A percentile compares a stretch with the other conserved stretches of the same genome.
phyloP scores from a whole-genome alignment of 2,888 invertebrate species.

The Phragmatobia fuliginosa region DNA sequence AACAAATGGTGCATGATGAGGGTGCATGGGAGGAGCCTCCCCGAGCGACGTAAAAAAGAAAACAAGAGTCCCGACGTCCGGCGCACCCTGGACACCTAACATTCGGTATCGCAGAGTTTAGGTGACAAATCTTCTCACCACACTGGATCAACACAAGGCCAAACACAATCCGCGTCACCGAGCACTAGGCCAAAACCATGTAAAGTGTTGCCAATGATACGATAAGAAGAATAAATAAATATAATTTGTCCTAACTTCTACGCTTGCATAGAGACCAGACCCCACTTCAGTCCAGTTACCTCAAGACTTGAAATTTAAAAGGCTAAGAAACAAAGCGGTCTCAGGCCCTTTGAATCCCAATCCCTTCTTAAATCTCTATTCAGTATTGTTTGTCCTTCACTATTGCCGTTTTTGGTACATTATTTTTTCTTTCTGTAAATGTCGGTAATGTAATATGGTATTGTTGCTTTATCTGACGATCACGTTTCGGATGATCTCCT shows the following conservation, averaged over 20 bases:
- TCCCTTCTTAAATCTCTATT: conserved; percentile 81
- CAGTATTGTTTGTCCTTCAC: conserved; percentile 73
- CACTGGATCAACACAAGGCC: too few species aligned
- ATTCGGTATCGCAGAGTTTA: too few species aligned
- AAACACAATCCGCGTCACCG: too few species aligned
- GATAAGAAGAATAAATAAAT: too few species aligned
- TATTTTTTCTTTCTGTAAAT: conserved; percentile 57
- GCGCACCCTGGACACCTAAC: too few species aligned
- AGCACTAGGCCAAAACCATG: too few species aligned
- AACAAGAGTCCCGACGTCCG: too few species aligned
- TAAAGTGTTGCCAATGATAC: too few species aligned
- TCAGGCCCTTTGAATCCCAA: conserved; percentile 77
- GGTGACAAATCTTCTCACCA: too few species aligned
- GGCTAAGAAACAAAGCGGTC: conserved; percentile 76
- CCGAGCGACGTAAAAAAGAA: too few species aligned
- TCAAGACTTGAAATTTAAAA: conserved; percentile 72
- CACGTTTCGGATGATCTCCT: conserved; percentile 71
- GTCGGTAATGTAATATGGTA: conserved; percentile 79
- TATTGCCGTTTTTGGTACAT: conserved; percentile 64
- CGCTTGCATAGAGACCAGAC: conserved; percentile 50
- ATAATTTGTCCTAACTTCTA: neutral
- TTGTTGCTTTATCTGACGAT: conserved; percentile 70
- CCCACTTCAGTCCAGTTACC: conserved; percentile 65
- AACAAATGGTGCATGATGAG: too few species aligned
- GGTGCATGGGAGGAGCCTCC: too few species aligned